These are phyloP conservation scores for Frankliniella fusca DNA, from an alignment of 2,888 invertebrate species.

Conservation along the genomic window DNA sequence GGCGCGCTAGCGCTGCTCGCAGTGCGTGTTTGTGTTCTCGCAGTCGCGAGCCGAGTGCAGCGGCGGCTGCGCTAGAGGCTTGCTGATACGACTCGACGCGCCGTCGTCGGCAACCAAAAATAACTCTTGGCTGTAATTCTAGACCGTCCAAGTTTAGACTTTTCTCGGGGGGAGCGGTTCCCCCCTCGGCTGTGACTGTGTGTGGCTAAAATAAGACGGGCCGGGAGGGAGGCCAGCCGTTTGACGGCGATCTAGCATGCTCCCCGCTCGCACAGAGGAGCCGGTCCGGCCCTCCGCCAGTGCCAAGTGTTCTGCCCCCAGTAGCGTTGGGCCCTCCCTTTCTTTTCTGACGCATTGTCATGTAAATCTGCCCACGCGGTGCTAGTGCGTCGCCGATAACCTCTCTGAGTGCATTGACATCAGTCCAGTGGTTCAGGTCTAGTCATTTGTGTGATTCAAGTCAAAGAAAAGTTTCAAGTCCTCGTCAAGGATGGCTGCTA, in stretches of 20 bases:
- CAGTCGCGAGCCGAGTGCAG: not conserved
- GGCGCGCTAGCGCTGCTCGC: no score
- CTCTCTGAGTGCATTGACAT: not conserved
- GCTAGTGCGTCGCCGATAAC: not conserved
- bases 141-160: constrained; percentile 38
- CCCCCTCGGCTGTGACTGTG: constrained; percentile 15
- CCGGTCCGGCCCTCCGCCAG: not conserved
- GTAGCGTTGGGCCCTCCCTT: not conserved
- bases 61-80: not conserved
- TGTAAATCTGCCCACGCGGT: not conserved
- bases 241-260: no score
- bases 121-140: constrained; percentile 37
- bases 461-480: not conserved
- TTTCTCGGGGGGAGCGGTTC: constrained; percentile 32
- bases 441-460: constrained; percentile 1
- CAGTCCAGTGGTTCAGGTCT: not conserved
- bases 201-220: constrained; percentile 5
- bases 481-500: constrained; percentile 39
- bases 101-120: not conserved
- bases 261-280: not conserved
- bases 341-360: not conserved
- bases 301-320: not conserved
- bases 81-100: not conserved
- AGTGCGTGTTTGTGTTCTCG: not conserved
- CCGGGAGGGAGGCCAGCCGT: not conserved